Base-by-base conservation (phyloP, 1,140 invertebrate species). In the Catajapyx aquilonaris region DNA sequence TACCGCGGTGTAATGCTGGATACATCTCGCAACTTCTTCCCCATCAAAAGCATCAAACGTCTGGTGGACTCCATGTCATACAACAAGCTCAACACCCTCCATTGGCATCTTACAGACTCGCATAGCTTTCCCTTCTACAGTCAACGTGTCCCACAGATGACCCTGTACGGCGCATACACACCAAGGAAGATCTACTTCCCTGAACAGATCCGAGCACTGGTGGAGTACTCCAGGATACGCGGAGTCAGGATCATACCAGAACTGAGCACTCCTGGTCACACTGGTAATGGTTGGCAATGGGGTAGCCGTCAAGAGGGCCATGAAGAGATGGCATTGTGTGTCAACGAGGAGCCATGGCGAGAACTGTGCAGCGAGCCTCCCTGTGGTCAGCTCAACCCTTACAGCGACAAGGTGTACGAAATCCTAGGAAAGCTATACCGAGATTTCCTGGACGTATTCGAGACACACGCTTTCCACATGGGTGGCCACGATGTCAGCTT, bases 31-130 rank as follows among this genome's bases (percentile, higher is more conserved):
- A 77, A 83, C 56, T 86, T 68, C 49, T 69, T 84, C 44, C 64
- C 75, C 0, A 53, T 81, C 3, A 50, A 57, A 1, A 61, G 70
- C 22, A 67, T 87, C n/a, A 62, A 72, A 43, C 60, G 71, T 13
- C 76, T 76, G 0, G 61, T 86, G 13, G 69, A 78, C 37, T 79
- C 65, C 1, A 79, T 87, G 71, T 70, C 73, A 2, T 65, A 76
- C 11, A 68, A 66, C 38, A 87, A 87, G 57, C 57, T 87, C 34
- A 87, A 87, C 57, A 73, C 77, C 5, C 72, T 87, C 37, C 81
- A 86, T 53, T 84, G 79, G 79, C 81, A 87, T 48, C 64, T 77
- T 0, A 80, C 77, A 2, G 81, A 85, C 50, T 71, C 73, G 0
- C 81, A 87, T 46, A 81, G 78, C 47, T 85, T 85, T 54, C 80